Percentiles rank a stretch among this genome's conserved stretches.
Evolutionary conservation across 37 sponge, comb jelly and placozoan genomes (phyloP).

Genomic region (Corticium candelabrum): DNA sequence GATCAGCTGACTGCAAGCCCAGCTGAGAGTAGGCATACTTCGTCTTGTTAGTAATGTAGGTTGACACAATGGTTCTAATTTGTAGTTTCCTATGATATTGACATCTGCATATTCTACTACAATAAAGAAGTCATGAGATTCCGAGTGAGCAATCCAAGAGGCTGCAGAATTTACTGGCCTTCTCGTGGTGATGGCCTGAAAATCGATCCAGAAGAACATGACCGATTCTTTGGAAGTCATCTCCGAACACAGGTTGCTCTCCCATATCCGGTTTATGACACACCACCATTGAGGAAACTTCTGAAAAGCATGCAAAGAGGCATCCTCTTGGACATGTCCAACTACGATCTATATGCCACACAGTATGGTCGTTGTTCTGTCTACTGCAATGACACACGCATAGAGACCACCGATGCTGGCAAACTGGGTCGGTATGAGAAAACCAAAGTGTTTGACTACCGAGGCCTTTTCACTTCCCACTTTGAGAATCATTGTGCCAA

Average conservation of each 20-base stretch:
- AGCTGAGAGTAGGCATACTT: no score
- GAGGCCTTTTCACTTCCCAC: neutral
- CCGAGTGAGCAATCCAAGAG: slow-evolving; percentile 20
- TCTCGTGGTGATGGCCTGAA: neutral
- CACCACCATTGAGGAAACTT: neutral
- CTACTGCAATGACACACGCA: neutral
- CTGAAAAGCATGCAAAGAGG: neutral
- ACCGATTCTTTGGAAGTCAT: neutral
- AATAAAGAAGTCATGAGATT: slow-evolving; percentile 14
- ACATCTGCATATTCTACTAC: slow-evolving; percentile 21
- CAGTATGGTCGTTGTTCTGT: slow-evolving; percentile 10
- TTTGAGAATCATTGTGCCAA: neutral
- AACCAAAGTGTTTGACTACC: slow-evolving; percentile 58
- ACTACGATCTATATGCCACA: slow-evolving; percentile 25
- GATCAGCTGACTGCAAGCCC: no score
- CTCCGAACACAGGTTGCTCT: neutral
- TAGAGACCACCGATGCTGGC: neutral
- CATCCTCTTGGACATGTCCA: neutral
- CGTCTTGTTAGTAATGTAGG: no score
- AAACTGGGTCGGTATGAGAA: slow-evolving; percentile 21
- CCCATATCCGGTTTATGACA: neutral
- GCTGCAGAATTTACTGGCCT: slow-evolving; percentile 18
- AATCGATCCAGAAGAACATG: neutral
- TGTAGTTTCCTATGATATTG: slow-evolving; percentile 6
- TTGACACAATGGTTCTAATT: no score